A percentile compares a stretch with the other conserved stretches of the same genome.
Evolutionary conservation across 2,113 vertebrate genomes (phyloP).

Genomic region (Chamaea fasciata): DNA sequence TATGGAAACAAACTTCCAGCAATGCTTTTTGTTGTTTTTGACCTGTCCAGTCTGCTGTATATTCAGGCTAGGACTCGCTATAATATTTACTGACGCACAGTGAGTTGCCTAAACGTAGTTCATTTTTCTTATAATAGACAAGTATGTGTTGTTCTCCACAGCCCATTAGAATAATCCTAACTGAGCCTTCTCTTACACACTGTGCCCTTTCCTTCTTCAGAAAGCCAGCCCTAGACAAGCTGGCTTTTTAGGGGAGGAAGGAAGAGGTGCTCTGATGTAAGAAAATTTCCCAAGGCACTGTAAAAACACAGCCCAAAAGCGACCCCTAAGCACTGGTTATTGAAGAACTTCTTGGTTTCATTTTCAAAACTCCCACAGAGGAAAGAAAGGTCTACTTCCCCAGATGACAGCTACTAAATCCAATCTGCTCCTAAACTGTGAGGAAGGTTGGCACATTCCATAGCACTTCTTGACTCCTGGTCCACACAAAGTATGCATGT

Average conservation of each 20-base stretch:
- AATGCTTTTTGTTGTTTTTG: background rate
- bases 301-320: background rate
- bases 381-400: background rate
- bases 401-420: background rate
- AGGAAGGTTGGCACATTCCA: accelerated
- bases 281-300: background rate
- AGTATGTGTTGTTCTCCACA: accelerated
- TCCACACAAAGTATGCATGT: background rate
- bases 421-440: background rate
- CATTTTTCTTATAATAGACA: background rate
- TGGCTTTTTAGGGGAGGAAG: background rate
- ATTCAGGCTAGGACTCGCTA: background rate
- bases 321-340: background rate
- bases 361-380: background rate
- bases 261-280: background rate
- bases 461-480: background rate
- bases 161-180: background rate
- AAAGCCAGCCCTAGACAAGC: background rate
- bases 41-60: background rate
- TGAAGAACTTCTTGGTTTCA: background rate
- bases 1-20: background rate
- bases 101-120: background rate
- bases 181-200: background rate
- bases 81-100: background rate
- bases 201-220: background rate